phyloP scores from a whole-genome alignment of 92 coral and sea anemone genomes.

The Chrysogorgia sp. region DNA sequence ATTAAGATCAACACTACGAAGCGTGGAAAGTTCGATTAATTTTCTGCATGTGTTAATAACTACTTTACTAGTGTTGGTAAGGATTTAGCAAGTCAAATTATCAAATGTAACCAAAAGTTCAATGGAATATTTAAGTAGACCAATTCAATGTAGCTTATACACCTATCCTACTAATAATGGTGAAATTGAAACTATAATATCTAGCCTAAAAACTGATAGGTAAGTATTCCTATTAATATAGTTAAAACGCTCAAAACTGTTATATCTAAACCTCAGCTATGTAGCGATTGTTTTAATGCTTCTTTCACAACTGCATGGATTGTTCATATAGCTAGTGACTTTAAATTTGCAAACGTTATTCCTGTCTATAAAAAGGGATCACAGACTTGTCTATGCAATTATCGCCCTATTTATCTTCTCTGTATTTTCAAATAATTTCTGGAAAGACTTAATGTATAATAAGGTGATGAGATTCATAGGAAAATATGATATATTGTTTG shows the following conservation, averaged over 20 bases:
- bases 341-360: slow-evolving; percentile 53
- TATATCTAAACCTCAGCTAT: slow-evolving; percentile 55
- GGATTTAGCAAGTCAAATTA: too few species aligned
- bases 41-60: too few species aligned
- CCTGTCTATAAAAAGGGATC: slow-evolving; percentile 1
- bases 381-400: neutral
- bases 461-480: neutral
- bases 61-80: too few species aligned
- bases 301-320: slow-evolving; percentile 55
- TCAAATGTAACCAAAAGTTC: too few species aligned
- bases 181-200: slow-evolving; percentile 57
- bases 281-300: slow-evolving; percentile 54
- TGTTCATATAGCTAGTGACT: slow-evolving; percentile 56
- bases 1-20: too few species aligned
- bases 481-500: slow-evolving; percentile 5
- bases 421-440: neutral
- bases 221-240: slow-evolving; percentile 49
- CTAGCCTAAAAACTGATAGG: slow-evolving; percentile 35
- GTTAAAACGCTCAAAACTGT: slow-evolving; percentile 41
- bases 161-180: too few species aligned
- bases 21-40: too few species aligned
- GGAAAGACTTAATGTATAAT: neutral
- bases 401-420: neutral
- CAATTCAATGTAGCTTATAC: too few species aligned
- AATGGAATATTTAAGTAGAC: too few species aligned